Evolutionary conservation across 2,113 vertebrate genomes (phyloP).

Genomic region (Coregonus clupeaformis): DNA sequence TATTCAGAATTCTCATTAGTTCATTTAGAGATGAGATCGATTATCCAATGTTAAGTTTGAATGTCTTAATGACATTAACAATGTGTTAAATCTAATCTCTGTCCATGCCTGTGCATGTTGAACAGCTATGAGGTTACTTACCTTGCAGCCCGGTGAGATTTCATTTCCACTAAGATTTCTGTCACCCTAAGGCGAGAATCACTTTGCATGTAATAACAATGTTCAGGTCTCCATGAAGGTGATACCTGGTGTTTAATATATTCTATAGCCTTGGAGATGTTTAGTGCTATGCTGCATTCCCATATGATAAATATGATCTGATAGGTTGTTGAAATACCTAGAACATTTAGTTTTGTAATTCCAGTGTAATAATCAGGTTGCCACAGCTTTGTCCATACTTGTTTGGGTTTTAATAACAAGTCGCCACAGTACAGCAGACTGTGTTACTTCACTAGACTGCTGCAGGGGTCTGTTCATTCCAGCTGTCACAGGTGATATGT

Average conservation of each 20-base stretch:
- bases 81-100: not conserved
- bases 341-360: not conserved
- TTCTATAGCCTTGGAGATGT: slow-evolving; percentile 23
- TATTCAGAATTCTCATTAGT: not conserved
- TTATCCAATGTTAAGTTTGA: not conserved
- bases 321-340: not conserved
- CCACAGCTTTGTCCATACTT: not conserved
- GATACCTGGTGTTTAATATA: slow-evolving; percentile 29
- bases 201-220: slow-evolving; percentile 43
- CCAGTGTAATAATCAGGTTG: not conserved
- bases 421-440: not conserved
- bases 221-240: slow-evolving; percentile 37
- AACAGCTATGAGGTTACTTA: slow-evolving; percentile 30
- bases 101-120: slow-evolving; percentile 9
- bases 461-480: not conserved
- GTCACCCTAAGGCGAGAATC: slow-evolving; percentile 31
- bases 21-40: not conserved
- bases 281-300: slow-evolving; percentile 24
- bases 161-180: slow-evolving; percentile 27
- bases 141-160: slow-evolving; percentile 13
- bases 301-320: slow-evolving; percentile 7
- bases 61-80: not conserved
- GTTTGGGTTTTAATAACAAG: not conserved
- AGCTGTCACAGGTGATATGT: not conserved
- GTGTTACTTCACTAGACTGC: not conserved